Conservation (phyloP, 2,113 vertebrate species). For the Eretmochelys imbricata region DNA sequence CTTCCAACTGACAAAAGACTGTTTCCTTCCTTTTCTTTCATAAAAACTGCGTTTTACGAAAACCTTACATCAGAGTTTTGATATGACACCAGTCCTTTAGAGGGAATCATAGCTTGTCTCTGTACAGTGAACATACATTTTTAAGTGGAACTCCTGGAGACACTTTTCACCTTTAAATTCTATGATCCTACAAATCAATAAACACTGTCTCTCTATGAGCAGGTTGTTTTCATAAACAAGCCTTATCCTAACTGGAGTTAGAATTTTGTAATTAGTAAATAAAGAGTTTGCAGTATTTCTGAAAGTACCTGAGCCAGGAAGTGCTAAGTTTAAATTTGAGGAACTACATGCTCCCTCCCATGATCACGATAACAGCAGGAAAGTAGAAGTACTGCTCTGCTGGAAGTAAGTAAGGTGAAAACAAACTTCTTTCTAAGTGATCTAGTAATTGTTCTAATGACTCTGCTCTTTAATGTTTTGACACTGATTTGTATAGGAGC, state of each 20-base stretch:
- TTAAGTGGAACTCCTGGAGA: not conserved
- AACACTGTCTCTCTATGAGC: not conserved
- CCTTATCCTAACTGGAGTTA: not conserved
- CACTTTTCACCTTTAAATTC: not conserved
- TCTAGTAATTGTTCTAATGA: not conserved
- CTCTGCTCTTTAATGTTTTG: not conserved
- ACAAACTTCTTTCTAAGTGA: not conserved
- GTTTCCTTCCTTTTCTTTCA: not conserved
- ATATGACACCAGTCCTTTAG: not conserved
- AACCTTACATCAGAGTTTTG: not conserved
- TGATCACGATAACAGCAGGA: not conserved
- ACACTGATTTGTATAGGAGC: not conserved
- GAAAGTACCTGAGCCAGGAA: not conserved
- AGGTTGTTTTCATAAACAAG: not conserved
- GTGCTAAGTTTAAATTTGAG: not conserved
- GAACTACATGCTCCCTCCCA: not conserved
- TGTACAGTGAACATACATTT: not conserved
- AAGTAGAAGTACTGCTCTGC: not conserved
- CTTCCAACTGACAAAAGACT: not conserved
- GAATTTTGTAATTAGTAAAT: not conserved
- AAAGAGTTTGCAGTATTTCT: not conserved
- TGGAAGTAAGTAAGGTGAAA: not conserved
- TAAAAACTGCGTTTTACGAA: not conserved
- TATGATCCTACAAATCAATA: not conserved
- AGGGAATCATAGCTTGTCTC: not conserved